Evolutionary conservation across 1,140 invertebrate genomes (phyloP).

Genomic region (Habropoda laboriosa): DNA sequence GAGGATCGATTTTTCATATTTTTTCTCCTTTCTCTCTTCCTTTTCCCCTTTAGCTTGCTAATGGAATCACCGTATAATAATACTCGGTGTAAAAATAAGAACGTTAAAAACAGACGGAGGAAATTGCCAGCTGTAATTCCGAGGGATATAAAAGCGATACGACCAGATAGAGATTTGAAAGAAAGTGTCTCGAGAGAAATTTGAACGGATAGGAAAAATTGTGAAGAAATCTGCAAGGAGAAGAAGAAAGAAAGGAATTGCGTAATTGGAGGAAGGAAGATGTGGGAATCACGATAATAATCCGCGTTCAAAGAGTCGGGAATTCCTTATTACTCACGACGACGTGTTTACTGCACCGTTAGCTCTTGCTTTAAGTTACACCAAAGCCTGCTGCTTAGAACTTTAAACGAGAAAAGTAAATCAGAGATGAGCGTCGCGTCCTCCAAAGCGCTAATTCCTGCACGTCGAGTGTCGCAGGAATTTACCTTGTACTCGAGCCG

Average conservation of each 20-base stretch:
- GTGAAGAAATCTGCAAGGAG: too few relatives aligned
- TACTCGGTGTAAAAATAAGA: too few relatives aligned
- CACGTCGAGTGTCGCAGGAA: background rate
- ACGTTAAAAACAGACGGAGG: too few relatives aligned
- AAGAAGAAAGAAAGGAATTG: background rate
- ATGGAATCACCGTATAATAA: background rate
- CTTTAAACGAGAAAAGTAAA: background rate
- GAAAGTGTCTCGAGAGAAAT: too few relatives aligned
- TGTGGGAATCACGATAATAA: too few relatives aligned
- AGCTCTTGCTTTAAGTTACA: background rate
- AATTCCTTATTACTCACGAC: conserved; percentile 9
- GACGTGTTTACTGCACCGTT: background rate
- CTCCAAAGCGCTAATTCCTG: background rate
- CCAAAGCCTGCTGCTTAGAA: background rate
- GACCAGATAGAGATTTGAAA: too few relatives aligned
- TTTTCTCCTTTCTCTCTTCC: background rate
- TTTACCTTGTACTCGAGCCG: background rate
- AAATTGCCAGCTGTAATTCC: too few relatives aligned
- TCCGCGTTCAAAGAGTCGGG: too few relatives aligned
- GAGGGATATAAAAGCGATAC: too few relatives aligned
- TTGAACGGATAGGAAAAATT: too few relatives aligned
- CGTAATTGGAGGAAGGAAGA: too few relatives aligned
- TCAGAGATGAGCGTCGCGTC: too few relatives aligned
- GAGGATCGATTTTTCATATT: background rate
- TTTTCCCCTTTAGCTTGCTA: background rate